Percentiles rank a stretch among this genome's conserved stretches.
Conservation (phyloP, 2,797 vertebrate genomes). For the Lagocephalus sceleratus region DNA sequence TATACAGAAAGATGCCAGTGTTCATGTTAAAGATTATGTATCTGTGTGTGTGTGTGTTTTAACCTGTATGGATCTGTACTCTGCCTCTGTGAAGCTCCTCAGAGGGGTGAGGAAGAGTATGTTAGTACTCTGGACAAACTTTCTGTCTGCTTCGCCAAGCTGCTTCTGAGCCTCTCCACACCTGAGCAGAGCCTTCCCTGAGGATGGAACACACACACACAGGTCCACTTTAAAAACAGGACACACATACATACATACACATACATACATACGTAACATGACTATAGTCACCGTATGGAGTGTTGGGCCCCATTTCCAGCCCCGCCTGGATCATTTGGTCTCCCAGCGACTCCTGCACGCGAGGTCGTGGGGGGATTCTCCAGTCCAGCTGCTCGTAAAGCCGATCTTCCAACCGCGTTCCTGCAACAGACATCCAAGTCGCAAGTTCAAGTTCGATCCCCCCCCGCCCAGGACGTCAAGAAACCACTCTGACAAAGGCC, state of each 20-base stretch:
- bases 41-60: constrained; percentile 11
- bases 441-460: background rate
- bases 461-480: too few relatives aligned
- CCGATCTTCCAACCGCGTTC: constrained; percentile 92
- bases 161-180: constrained; percentile 92
- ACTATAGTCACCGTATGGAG: constrained; percentile 83
- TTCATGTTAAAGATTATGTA: too few relatives aligned
- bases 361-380: constrained; percentile 83
- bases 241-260: background rate
- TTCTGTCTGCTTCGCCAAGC: constrained; percentile 88
- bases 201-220: constrained; percentile 1
- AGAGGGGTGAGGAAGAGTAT: constrained; percentile 94
- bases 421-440: constrained; percentile 59
- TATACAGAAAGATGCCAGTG: too few relatives aligned
- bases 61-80: constrained; percentile 90
- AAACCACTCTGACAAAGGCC: background rate
- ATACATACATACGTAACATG: background rate
- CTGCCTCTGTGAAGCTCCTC: constrained; percentile 89
- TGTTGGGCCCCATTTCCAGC: constrained; percentile 89
- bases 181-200: constrained; percentile 90
- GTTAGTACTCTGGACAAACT: constrained; percentile 87
- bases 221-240: background rate
- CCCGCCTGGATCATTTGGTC: constrained; percentile 91
- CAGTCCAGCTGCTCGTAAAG: constrained; percentile 94
- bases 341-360: constrained; percentile 86